Percentiles rank a stretch among this genome's conserved stretches.
Evolutionary conservation across 92 coral and sea anemone species (phyloP).

Genomic region (Porites lobata): DNA sequence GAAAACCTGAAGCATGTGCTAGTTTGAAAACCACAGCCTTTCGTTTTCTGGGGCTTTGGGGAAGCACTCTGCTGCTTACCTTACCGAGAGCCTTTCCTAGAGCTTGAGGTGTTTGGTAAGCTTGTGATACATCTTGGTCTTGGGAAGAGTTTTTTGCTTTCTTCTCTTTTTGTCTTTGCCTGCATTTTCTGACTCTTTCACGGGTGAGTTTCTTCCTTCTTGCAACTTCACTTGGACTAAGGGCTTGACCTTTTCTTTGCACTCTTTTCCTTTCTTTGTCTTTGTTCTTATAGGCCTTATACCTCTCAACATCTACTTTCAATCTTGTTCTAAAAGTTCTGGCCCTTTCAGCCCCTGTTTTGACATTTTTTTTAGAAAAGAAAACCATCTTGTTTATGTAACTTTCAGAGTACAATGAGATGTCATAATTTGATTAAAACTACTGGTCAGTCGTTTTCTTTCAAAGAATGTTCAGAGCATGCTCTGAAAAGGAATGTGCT

Average conservation of each 20-base stretch:
- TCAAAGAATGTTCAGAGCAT: background rate
- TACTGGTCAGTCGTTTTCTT: background rate
- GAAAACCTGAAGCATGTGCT: too few species aligned
- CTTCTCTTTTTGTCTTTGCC: slow-evolving; percentile 12
- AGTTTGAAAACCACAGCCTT: too few species aligned
- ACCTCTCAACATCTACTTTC: slow-evolving; percentile 32
- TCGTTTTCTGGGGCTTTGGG: too few species aligned
- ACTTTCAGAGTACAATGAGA: background rate
- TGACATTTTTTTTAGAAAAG: background rate
- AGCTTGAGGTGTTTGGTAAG: too few species aligned
- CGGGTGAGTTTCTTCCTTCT: slow-evolving; percentile 50
- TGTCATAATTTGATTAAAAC: background rate
- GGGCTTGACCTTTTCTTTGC: slow-evolving; percentile 20
- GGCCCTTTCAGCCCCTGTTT: background rate
- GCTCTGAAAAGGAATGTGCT: background rate
- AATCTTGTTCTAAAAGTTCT: background rate
- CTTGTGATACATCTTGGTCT: slow-evolving; percentile 12
- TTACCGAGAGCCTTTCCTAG: too few species aligned
- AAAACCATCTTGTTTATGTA: background rate
- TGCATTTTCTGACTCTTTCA: slow-evolving; percentile 50
- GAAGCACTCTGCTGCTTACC: too few species aligned
- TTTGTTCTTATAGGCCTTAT: slow-evolving; percentile 26
- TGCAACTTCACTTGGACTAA: slow-evolving; percentile 29
- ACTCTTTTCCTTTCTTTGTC: slow-evolving; percentile 57
- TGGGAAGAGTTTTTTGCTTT: background rate